A percentile compares a stretch with the other conserved stretches of the same genome.
phyloP scores from a whole-genome alignment of 2,797 vertebrate species.

The Takifugu rubripes region DNA sequence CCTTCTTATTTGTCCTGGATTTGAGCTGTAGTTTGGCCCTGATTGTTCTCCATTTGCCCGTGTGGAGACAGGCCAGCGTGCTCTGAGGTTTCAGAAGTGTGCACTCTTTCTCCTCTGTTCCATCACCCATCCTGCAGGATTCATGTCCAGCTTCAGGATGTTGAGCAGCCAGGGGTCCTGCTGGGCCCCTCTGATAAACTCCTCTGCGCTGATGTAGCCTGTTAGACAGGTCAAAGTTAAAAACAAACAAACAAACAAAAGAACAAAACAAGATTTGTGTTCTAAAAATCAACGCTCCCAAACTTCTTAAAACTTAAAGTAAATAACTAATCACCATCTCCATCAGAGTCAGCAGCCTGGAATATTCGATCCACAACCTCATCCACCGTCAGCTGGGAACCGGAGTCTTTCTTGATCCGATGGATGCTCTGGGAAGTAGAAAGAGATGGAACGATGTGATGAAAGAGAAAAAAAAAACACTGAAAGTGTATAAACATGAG shows the following conservation, averaged over 20 bases:
- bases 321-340: constrained; percentile 58
- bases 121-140: constrained; percentile 70
- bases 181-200: constrained; percentile 72
- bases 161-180: constrained; percentile 74
- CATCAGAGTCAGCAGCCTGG: constrained; percentile 61
- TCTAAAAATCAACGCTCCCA: background rate
- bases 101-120: constrained; percentile 72
- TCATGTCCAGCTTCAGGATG: constrained; percentile 76
- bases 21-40: too few relatives aligned
- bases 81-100: constrained; percentile 53
- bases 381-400: constrained; percentile 44
- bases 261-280: too few relatives aligned
- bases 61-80: constrained; percentile 9
- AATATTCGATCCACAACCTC: constrained; percentile 71
- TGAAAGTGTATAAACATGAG: too few relatives aligned
- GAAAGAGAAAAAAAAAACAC: too few relatives aligned
- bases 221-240: constrained; percentile 1
- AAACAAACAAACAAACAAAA: background rate
- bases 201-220: constrained; percentile 69
- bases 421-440: constrained; percentile 60
- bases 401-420: constrained; percentile 54
- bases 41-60: background rate
- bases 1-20: too few relatives aligned
- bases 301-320: background rate
- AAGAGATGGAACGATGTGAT: background rate